Conservation (phyloP, 2,888 invertebrate genomes). For the Erebia aethiops region DNA sequence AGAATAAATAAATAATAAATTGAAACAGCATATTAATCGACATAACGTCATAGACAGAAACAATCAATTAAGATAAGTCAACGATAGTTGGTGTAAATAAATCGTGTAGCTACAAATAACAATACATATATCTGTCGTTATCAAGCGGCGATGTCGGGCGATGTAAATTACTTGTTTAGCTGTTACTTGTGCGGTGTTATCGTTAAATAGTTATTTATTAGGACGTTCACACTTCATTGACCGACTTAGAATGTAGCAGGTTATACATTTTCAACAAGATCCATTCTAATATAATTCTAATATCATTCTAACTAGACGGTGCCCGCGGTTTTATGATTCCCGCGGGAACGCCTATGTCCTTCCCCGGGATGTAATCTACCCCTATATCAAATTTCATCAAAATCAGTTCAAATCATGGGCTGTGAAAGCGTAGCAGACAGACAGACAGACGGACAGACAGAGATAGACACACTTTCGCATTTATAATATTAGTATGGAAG, state of each 20-base stretch:
- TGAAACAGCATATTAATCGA: background rate
- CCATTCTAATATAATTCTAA: too few relatives aligned
- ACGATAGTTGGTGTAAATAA: constrained; percentile 20
- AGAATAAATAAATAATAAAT: background rate
- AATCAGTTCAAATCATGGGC: too few relatives aligned
- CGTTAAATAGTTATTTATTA: constrained; percentile 38
- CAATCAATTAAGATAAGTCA: constrained; percentile 20
- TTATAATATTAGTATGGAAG: too few relatives aligned
- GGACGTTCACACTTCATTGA: constrained; percentile 39
- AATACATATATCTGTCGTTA: constrained; percentile 27
- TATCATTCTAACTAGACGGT: background rate
- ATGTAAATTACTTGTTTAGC: constrained; percentile 33
- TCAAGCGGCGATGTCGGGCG: constrained; percentile 29
- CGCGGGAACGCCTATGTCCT: too few relatives aligned
- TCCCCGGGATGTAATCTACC: too few relatives aligned
- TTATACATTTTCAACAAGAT: background rate
- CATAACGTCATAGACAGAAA: constrained; percentile 11
- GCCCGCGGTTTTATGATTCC: too few relatives aligned
- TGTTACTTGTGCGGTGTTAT: constrained; percentile 4
- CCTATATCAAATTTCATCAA: too few relatives aligned
- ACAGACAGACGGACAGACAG: too few relatives aligned
- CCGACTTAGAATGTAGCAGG: background rate
- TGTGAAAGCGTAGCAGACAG: too few relatives aligned
- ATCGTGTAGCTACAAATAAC: constrained; percentile 18
- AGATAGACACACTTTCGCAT: too few relatives aligned